A percentile compares a stretch with the other conserved stretches of the same genome.
Conservation (phyloP, 2,888 invertebrate species). For the Oscheius sp. region DNA sequence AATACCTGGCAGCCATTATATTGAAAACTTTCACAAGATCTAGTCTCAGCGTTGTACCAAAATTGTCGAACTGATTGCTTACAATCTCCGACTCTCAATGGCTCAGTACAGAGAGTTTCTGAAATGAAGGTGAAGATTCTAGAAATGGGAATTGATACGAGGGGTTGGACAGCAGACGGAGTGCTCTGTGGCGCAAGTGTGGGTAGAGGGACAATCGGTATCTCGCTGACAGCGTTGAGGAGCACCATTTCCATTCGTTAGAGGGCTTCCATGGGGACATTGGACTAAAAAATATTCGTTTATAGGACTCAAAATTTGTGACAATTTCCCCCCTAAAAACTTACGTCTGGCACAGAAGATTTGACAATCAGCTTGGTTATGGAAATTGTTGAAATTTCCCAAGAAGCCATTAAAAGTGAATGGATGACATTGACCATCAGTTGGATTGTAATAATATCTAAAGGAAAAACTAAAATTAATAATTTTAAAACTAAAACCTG, state of each 20-base stretch:
- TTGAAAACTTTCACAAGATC: slow-evolving; percentile 49
- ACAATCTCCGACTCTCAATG: slow-evolving; percentile 54
- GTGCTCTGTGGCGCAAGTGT: slow-evolving; percentile 53
- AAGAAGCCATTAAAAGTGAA: slow-evolving; percentile 57
- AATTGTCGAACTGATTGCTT: slow-evolving; percentile 56
- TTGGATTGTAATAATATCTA: slow-evolving; percentile 56
- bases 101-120: slow-evolving; percentile 59
- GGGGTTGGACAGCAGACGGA: slow-evolving; percentile 56
- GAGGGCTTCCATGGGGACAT: slow-evolving; percentile 50
- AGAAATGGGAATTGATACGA: slow-evolving; percentile 38
- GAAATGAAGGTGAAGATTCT: slow-evolving; percentile 19
- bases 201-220: slow-evolving; percentile 54
- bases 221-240: slow-evolving; percentile 56
- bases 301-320: too few species aligned
- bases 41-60: slow-evolving; percentile 55
- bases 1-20: slow-evolving; percentile 57
- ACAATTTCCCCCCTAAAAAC: too few species aligned
- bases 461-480: neutral
- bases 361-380: slow-evolving; percentile 56
- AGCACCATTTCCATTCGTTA: slow-evolving; percentile 51
- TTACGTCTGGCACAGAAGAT: slow-evolving; percentile 54
- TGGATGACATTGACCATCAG: slow-evolving; percentile 55
- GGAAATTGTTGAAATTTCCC: slow-evolving; percentile 60
- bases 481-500: slow-evolving; percentile 8
- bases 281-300: slow-evolving; percentile 38